Conservation (phyloP, 1,140 invertebrate genomes). For the Polypedilum pembai region DNA sequence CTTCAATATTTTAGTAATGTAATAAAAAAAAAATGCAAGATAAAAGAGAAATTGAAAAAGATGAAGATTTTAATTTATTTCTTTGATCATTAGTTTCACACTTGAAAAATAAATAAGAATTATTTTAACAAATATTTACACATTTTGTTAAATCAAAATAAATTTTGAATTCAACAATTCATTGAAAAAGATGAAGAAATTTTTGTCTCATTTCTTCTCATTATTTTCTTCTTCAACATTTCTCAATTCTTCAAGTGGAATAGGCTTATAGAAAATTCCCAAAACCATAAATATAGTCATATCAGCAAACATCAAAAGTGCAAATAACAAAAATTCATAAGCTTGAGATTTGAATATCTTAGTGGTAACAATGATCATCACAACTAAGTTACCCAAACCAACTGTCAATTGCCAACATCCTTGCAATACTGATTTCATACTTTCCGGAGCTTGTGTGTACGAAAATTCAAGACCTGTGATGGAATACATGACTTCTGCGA, state of each 20-base stretch:
- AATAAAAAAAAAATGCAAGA: too few relatives aligned
- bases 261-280: conserved; percentile 57
- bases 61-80: too few relatives aligned
- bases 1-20: too few relatives aligned
- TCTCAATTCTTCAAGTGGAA: neutral
- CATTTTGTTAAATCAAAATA: too few relatives aligned
- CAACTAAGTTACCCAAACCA: conserved; percentile 72
- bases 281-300: conserved; percentile 74
- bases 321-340: conserved; percentile 59
- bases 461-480: conserved; percentile 68
- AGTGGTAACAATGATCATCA: conserved; percentile 64
- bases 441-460: conserved; percentile 46
- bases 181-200: too few relatives aligned
- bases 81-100: too few relatives aligned
- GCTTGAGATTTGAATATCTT: conserved; percentile 59
- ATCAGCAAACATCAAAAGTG: conserved; percentile 72
- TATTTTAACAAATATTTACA: too few relatives aligned
- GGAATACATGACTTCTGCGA: conserved; percentile 64
- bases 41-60: too few relatives aligned
- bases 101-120: too few relatives aligned
- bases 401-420: conserved; percentile 71
- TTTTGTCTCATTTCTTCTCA: neutral
- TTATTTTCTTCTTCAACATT: neutral
- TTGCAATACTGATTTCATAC: conserved; percentile 74
- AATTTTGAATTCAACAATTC: too few relatives aligned